A percentile compares a stretch with the other conserved stretches of the same genome.
Conservation (phyloP, 2,797 vertebrate genomes). For the Xenentodon cancila region DNA sequence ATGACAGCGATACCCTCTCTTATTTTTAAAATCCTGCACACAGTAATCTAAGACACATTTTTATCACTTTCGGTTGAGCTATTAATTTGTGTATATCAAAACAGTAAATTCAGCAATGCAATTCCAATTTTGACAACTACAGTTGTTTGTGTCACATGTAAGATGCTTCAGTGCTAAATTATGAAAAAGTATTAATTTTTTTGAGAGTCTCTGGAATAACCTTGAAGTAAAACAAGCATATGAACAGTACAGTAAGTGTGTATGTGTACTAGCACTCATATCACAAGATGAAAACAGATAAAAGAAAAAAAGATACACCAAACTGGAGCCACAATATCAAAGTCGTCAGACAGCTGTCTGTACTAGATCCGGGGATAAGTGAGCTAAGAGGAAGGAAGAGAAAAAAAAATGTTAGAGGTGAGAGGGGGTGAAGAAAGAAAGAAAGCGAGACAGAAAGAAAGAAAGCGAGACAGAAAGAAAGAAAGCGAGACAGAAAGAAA, state of each 20-base stretch:
- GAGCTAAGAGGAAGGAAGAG: constrained; percentile 64
- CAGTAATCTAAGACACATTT: neutral
- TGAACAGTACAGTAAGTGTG: constrained; percentile 42
- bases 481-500: neutral
- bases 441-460: neutral
- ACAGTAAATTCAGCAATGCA: too few species aligned
- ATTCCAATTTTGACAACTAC: neutral
- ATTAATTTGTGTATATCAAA: too few species aligned
- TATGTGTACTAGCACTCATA: constrained; percentile 2
- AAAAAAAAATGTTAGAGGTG: constrained; percentile 64
- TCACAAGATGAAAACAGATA: constrained; percentile 56
- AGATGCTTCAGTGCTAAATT: neutral
- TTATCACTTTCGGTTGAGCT: too few species aligned
- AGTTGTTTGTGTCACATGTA: neutral
- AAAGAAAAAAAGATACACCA: constrained; percentile 44
- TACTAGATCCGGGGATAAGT: constrained; percentile 71
- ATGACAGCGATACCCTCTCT: constrained; percentile 16
- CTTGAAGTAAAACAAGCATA: constrained; percentile 25
- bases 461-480: constrained; percentile 14
- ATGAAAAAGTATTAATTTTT: constrained; percentile 4
- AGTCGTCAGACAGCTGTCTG: constrained; percentile 77
- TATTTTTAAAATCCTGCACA: neutral
- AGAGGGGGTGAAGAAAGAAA: constrained; percentile 46
- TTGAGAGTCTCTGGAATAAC: neutral
- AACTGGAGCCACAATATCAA: constrained; percentile 59